Conservation (phyloP, 2,113 vertebrate genomes). For the Bos indicus region DNA sequence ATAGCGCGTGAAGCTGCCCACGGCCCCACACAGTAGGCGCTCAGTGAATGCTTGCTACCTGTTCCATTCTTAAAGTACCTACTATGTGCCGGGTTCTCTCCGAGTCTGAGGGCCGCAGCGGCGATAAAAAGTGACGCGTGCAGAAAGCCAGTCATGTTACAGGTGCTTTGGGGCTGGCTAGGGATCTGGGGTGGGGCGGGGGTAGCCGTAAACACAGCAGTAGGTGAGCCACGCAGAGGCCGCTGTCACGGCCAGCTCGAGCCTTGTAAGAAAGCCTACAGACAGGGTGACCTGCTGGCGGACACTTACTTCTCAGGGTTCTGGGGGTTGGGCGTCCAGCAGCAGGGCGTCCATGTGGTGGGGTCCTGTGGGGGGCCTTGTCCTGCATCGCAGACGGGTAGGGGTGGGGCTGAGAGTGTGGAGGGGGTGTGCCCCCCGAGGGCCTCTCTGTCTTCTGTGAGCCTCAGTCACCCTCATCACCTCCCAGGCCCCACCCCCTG, state of each 20-base stretch:
- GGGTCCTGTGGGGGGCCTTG: neutral
- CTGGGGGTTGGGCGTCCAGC: neutral
- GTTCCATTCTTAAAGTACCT: fast-evolving
- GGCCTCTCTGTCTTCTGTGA: no score
- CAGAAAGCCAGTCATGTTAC: fast-evolving
- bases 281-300: fast-evolving
- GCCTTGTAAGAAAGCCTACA: fast-evolving
- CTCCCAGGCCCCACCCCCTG: fast-evolving
- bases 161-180: neutral
- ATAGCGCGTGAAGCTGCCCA: fast-evolving
- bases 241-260: fast-evolving
- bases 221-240: fast-evolving
- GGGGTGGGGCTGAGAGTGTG: neutral
- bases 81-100: fast-evolving
- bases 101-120: fast-evolving
- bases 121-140: fast-evolving
- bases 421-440: neutral
- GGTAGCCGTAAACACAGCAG: fast-evolving
- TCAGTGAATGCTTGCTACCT: fast-evolving
- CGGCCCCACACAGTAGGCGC: fast-evolving
- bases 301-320: fast-evolving
- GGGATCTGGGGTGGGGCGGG: no score
- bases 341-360: fast-evolving
- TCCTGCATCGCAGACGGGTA: fast-evolving
- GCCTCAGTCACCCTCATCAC: no score